phyloP scores from a whole-genome alignment of 2,797 vertebrate genomes.

The Neosalanx taihuensis region DNA sequence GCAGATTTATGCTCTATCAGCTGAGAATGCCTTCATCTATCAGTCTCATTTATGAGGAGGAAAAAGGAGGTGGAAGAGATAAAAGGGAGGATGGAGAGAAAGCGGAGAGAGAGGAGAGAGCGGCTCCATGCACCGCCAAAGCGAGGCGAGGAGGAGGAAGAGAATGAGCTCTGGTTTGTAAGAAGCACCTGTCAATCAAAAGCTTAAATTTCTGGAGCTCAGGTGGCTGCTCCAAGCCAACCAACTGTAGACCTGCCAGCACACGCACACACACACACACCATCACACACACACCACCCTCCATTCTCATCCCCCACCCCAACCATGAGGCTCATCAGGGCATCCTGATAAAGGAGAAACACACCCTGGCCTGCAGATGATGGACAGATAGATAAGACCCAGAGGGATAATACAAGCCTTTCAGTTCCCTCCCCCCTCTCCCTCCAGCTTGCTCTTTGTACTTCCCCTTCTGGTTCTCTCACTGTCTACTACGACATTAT shows the following conservation, averaged over 20 bases:
- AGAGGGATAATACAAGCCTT: slow-evolving; percentile 33
- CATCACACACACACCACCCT: not conserved
- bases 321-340: slow-evolving; percentile 33
- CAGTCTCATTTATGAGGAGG: slow-evolving; percentile 43
- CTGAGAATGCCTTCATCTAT: slow-evolving; percentile 26
- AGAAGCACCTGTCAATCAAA: slow-evolving; percentile 56
- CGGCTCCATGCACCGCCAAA: not conserved
- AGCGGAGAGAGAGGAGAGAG: slow-evolving; percentile 12
- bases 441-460: slow-evolving; percentile 38
- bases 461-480: slow-evolving; percentile 36
- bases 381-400: slow-evolving; percentile 51
- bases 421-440: slow-evolving; percentile 27
- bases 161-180: slow-evolving; percentile 17
- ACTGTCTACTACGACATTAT: slow-evolving; percentile 1
- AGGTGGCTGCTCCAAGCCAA: slow-evolving; percentile 17
- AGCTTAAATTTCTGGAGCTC: slow-evolving; percentile 22
- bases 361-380: slow-evolving; percentile 47
- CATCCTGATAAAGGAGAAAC: slow-evolving; percentile 60
- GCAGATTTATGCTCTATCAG: slow-evolving; percentile 60
- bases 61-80: not conserved
- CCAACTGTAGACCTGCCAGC: slow-evolving; percentile 11
- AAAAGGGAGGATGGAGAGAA: not conserved
- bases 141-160: slow-evolving; percentile 29
- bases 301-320: not conserved
- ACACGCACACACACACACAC: not conserved